phyloP scores from a whole-genome alignment of 37 sponge, comb jelly and placozoan species.

The Lycopodina hypogea region DNA sequence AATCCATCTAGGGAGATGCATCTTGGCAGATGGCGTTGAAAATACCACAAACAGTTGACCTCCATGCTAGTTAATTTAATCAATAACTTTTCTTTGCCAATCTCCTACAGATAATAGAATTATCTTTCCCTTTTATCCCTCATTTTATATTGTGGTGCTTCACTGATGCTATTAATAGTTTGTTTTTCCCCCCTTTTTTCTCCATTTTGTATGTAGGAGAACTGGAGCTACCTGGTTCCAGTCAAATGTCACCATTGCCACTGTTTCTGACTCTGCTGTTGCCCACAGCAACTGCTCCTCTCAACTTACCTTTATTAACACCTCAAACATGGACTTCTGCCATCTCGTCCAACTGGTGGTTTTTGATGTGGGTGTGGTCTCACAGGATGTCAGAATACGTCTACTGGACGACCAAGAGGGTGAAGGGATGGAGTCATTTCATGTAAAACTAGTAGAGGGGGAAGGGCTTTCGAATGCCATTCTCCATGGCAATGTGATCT shows the following conservation, averaged over 20 bases:
- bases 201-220: no score
- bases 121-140: no score
- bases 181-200: no score
- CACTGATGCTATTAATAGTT: no score
- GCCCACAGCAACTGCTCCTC: background rate
- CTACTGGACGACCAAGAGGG: constrained; percentile 17
- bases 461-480: background rate
- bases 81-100: no score
- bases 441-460: background rate
- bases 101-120: no score
- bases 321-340: constrained; percentile 22
- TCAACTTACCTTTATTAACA: background rate
- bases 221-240: constrained; percentile 19
- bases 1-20: no score
- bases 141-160: no score
- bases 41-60: no score
- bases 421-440: constrained; percentile 27
- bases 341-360: background rate
- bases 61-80: no score
- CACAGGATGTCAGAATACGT: background rate
- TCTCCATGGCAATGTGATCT: background rate
- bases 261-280: background rate
- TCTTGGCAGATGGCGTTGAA: no score
- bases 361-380: constrained; percentile 3
- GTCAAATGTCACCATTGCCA: constrained; percentile 12